Evolutionary conservation across 2,797 vertebrate species (phyloP).

Genomic region (Diceros bicornis): DNA sequence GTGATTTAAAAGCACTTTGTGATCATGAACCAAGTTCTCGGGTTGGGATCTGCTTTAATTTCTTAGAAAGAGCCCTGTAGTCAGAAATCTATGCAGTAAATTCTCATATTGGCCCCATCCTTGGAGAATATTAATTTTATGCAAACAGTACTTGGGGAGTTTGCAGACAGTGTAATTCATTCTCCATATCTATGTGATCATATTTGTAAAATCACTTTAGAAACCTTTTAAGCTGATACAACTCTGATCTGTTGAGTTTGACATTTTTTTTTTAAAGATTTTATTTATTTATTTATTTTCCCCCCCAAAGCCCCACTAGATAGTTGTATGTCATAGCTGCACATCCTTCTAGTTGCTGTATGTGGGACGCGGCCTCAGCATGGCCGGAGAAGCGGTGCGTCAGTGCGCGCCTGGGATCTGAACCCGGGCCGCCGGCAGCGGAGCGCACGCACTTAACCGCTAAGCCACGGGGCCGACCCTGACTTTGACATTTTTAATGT

Average conservation of each 20-base stretch:
- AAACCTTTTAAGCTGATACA: background rate
- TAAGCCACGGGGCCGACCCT: too few species aligned
- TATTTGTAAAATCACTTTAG: background rate
- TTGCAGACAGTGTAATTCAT: background rate
- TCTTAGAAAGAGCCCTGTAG: background rate
- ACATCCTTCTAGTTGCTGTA: too few species aligned
- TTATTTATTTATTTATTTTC: too few species aligned
- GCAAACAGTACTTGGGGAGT: background rate
- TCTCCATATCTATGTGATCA: background rate
- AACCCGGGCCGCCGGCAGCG: too few species aligned
- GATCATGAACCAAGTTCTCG: background rate
- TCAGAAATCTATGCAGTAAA: background rate
- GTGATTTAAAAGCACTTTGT: background rate
- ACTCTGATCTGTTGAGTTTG: background rate
- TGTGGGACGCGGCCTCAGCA: too few species aligned
- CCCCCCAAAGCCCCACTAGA: too few species aligned
- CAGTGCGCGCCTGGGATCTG: too few species aligned
- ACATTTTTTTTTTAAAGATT: too few species aligned
- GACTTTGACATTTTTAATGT: background rate
- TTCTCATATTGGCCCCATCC: background rate
- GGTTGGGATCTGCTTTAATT: background rate
- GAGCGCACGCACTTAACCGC: too few species aligned
- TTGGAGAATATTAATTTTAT: background rate
- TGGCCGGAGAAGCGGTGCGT: too few species aligned
- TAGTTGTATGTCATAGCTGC: too few species aligned